Evolutionary conservation across 2,113 vertebrate species (phyloP), one percentile per base, ranked within the genome.

Genomic region (Gnathonemus longibarbis): DNA sequence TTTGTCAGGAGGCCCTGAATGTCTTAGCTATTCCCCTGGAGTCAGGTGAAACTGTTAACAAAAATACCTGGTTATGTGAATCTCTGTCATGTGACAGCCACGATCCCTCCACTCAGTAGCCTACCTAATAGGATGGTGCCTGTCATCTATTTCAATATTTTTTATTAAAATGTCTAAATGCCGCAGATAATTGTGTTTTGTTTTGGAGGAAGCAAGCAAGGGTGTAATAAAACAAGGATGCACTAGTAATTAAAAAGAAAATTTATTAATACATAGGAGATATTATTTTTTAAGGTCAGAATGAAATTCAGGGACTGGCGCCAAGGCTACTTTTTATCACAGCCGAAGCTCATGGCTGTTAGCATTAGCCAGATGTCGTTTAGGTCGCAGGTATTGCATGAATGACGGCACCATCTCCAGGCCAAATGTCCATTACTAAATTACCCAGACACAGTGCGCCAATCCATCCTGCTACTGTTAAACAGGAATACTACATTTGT

Each of bases 391-490:
- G 42, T 19, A 45, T 35, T 11, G 39, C 83, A n/a, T 48, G 45
- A 84, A 48, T 84, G 83, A 84, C 10, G 46, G 9, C 42, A 15
- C 45, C n/a, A 49, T 49, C 24, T 88, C 24, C 24, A 21, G 10
- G 66, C 39, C 83, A 48, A 84, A 45, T 84, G 83, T 24, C 42
- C 83, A 84, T 84, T 48, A 84, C 83, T 84, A 46, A 84, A 84
- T 84, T 21, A 24, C 8, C 45, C 83, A 10, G 39, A 84, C 21
- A 48, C 42, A 45, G 62, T 31, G n/a, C 3, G 10, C 62, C 62
- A 70, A n/a, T 84, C 24, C 39, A 11, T 4, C 83, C 24, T 21
- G 83, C 45, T n/a, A 10, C 24, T 24, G 46, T n/a, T 48, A 84
- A 45, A 45, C 3, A 46, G 10, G 24, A 84, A 45, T 21, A 48